Base-by-base conservation (phyloP, 2,113 vertebrate genomes). In the Aphelocoma coerulescens region DNA sequence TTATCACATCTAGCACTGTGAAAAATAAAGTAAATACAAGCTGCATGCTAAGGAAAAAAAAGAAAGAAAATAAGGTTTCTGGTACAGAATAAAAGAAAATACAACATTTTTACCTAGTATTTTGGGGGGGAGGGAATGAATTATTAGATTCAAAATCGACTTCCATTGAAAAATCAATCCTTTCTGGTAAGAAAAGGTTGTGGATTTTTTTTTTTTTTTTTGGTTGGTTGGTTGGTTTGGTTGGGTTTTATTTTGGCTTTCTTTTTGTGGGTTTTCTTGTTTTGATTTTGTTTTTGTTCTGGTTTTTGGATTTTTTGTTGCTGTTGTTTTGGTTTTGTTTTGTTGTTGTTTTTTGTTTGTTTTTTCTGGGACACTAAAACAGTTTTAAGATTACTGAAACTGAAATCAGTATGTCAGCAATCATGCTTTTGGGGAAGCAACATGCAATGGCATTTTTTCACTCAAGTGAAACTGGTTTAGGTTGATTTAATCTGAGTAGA, bases 21-120 rank as follows among this genome's bases (percentile, higher is more conserved):
- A 74, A 94, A 88, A 94, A 81, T 54, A 88, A 89, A 88, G n/a
- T 58, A 92, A 83, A 93, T 49, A 43, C 73, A 72, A 63, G 7
- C 17, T 71, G 14, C 10, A 71, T 65, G 11, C 33, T 82, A 57
- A 59, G 11, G 2, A 16, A 3, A n/a, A 62, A 27, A 7, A 13
- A 21, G 13, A 13, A 46, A 15, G 13, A 37, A 46, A 28, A 43
- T 1, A 17, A 7, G 2, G 9, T 3, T 63, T 85, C 41, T 75
- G 12, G 14, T 57, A 74, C 7, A 33, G 43, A 80, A 59, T 21
- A 65, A 62, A 67, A 66, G 5, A 74, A 91, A 77, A 88, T 2
- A 20, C 49, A 3, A 27, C 4, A 35, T 54, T 74, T 65, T 71
- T 44, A 44, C 9, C 12, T 23, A 41, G 2, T 26, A 46, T 32